Evolutionary conservation across 2,888 invertebrate genomes (phyloP).

Genomic region (Apamea epomidion): DNA sequence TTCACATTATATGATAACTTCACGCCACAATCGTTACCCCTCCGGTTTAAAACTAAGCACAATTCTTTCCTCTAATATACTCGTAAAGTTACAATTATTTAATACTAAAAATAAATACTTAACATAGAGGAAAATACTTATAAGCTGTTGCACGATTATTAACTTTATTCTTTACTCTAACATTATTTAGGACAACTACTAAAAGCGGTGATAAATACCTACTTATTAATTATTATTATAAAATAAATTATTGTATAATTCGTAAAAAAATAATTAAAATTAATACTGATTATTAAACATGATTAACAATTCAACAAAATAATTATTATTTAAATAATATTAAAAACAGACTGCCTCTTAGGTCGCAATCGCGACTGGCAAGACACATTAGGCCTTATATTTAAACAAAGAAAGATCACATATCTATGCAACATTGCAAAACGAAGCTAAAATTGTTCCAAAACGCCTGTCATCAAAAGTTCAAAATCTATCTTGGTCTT

Average conservation of each 20-base stretch:
- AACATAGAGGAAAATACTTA: slow-evolving; percentile 43
- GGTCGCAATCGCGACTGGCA: slow-evolving; percentile 20
- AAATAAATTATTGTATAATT: slow-evolving; percentile 45
- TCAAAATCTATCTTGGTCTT: slow-evolving; percentile 84
- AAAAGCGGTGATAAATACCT: slow-evolving; percentile 64
- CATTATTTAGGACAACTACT: slow-evolving; percentile 60
- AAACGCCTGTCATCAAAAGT: slow-evolving; percentile 64
- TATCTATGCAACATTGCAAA: slow-evolving; percentile 37
- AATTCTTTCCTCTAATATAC: slow-evolving; percentile 44
- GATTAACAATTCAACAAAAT: slow-evolving; percentile 20
- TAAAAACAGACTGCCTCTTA: slow-evolving; percentile 29
- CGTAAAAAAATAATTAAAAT: slow-evolving; percentile 31
- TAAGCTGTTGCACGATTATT: slow-evolving; percentile 59
- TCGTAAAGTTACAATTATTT: slow-evolving; percentile 47
- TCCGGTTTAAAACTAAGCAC: slow-evolving; percentile 53
- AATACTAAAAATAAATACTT: slow-evolving; percentile 56
- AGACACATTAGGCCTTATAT: slow-evolving; percentile 45
- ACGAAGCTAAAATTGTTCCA: slow-evolving; percentile 52
- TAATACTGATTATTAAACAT: slow-evolving; percentile 49
- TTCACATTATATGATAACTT: slow-evolving; percentile 29
- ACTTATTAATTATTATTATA: slow-evolving; percentile 42
- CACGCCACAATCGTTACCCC: slow-evolving; percentile 33
- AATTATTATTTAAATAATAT: slow-evolving; percentile 13
- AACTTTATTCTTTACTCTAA: slow-evolving; percentile 49
- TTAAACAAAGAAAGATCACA: slow-evolving; percentile 37